phyloP scores from a whole-genome alignment of 2,888 invertebrate species.

The Dicyrtoma fusca region DNA sequence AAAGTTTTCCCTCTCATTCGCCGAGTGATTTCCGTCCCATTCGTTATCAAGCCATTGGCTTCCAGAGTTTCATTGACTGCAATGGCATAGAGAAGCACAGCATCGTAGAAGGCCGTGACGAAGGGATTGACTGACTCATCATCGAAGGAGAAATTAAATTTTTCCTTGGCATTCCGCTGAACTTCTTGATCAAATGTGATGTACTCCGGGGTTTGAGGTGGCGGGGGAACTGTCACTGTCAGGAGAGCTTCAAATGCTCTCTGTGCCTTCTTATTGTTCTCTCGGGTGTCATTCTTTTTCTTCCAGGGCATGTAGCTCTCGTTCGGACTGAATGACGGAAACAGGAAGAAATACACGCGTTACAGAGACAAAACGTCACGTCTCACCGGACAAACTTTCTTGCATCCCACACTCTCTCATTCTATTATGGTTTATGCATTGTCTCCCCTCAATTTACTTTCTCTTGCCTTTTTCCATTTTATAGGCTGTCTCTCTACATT shows the following conservation, averaged over 20 bases:
- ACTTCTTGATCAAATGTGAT: slow-evolving; percentile 75
- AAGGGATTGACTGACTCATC: slow-evolving; percentile 84
- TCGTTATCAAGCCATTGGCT: slow-evolving; percentile 64
- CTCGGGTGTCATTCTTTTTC: slow-evolving; percentile 74
- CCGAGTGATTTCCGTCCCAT: slow-evolving; percentile 80
- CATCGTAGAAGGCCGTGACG: slow-evolving; percentile 95
- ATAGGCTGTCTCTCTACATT: too few species aligned
- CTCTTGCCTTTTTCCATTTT: too few species aligned
- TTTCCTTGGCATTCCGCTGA: slow-evolving; percentile 58
- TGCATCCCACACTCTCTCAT: too few species aligned
- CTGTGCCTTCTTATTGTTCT: slow-evolving; percentile 79
- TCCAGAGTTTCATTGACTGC: slow-evolving; percentile 84
- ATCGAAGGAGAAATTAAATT: slow-evolving; percentile 62
- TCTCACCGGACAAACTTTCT: too few species aligned
- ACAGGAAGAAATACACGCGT: slow-evolving; percentile 5
- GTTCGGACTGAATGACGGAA: slow-evolving; percentile 63
- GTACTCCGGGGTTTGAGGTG: slow-evolving; percentile 78
- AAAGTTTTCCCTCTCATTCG: slow-evolving; percentile 87
- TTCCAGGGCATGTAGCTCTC: slow-evolving; percentile 81
- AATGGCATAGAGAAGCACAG: slow-evolving; percentile 87
- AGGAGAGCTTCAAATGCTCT: slow-evolving; percentile 84
- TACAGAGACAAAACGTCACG: neutral
- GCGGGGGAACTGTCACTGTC: slow-evolving; percentile 78
- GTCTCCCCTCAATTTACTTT: too few species aligned
- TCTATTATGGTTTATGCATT: too few species aligned